Conservation (phyloP, 2,797 vertebrate species). For the Varecia variegata region DNA sequence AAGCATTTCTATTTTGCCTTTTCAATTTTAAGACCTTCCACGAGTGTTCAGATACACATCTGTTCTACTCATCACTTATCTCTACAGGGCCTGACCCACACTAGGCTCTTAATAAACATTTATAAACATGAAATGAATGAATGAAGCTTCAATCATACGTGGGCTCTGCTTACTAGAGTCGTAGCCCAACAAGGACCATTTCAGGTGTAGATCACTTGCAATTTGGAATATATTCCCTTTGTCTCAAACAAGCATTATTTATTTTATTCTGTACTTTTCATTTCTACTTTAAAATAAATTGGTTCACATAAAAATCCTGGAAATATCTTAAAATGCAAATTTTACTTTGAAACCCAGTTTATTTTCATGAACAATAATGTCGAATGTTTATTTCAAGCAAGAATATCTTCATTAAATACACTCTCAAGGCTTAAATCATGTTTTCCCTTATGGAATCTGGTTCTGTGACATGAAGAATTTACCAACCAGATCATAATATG, state of each 20-base stretch:
- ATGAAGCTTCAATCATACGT: not conserved
- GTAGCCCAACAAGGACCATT: not conserved
- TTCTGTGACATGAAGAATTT: not conserved
- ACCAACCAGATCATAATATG: not conserved
- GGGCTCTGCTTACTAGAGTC: not conserved
- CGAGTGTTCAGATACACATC: not conserved
- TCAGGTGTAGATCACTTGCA: not conserved
- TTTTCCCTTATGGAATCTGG: not conserved
- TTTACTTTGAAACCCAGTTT: not conserved
- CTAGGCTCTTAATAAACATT: not conserved
- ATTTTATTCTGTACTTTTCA: not conserved
- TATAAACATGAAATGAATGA: not conserved
- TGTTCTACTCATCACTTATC: not conserved
- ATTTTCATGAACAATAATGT: not conserved
- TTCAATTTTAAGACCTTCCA: not conserved
- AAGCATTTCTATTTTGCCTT: conserved; percentile 28
- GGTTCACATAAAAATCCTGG: not conserved
- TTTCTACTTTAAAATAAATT: conserved; percentile 4
- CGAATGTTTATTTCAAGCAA: not conserved
- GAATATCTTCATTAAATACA: not conserved
- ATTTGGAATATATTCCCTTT: not conserved
- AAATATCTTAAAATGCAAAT: not conserved
- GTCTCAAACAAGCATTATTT: not conserved
- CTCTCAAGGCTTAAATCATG: not conserved
- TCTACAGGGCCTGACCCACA: not conserved